Conservation (phyloP, 2,113 vertebrate genomes). For the Donacobius atricapilla region DNA sequence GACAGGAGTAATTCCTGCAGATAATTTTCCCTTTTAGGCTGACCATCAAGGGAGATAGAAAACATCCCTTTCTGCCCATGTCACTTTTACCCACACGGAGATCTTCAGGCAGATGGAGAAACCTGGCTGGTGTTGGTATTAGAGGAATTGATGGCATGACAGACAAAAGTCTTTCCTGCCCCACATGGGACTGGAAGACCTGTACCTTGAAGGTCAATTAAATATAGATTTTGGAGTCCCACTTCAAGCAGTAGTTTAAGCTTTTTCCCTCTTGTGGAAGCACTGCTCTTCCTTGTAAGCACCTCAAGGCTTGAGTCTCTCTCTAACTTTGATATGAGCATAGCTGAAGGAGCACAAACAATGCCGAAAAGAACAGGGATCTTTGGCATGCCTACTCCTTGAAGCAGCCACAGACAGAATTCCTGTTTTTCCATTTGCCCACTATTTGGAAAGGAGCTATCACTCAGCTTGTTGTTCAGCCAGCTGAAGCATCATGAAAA, state of each 20-base stretch:
- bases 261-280: background rate
- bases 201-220: background rate
- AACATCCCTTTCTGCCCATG: background rate
- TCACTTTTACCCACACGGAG: background rate
- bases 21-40: background rate
- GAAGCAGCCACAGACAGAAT: background rate
- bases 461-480: background rate
- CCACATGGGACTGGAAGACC: background rate
- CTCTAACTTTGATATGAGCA: background rate
- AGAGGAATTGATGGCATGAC: background rate
- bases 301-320: background rate
- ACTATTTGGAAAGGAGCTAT: background rate
- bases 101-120: background rate
- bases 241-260: background rate
- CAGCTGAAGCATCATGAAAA: background rate
- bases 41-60: background rate
- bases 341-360: background rate
- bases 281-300: background rate
- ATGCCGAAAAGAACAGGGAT: background rate
- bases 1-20: background rate
- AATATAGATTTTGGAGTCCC: background rate
- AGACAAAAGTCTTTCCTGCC: background rate
- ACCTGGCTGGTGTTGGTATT: background rate
- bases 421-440: background rate
- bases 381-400: background rate